Conservation (phyloP, 2,113 vertebrate species). For the Dicaeum eximium region DNA sequence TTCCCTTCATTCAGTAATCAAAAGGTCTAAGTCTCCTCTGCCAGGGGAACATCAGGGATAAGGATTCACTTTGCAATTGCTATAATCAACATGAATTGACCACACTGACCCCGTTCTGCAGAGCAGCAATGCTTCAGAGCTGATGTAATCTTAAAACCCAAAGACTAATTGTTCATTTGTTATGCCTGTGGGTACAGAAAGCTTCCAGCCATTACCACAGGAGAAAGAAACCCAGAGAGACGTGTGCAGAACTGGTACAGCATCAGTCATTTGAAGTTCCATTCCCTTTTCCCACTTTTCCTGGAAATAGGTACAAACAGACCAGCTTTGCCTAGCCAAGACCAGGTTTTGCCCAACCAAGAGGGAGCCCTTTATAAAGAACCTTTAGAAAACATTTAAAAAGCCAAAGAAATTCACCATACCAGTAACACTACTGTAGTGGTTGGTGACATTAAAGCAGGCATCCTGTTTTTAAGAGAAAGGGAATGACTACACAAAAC, state of each 20-base stretch:
- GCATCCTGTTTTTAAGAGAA: background rate
- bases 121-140: background rate
- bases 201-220: background rate
- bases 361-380: background rate
- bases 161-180: constrained; percentile 2
- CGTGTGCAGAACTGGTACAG: background rate
- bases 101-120: background rate
- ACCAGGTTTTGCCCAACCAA: background rate
- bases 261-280: background rate
- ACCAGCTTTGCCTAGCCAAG: background rate
- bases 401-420: background rate
- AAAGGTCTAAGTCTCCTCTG: background rate
- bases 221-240: background rate
- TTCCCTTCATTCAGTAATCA: background rate
- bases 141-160: background rate
- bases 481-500: background rate
- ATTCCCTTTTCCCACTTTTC: background rate
- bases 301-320: background rate
- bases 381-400: background rate
- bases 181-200: background rate
- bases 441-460: background rate
- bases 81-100: background rate
- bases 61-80: background rate
- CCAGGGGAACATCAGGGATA: background rate
- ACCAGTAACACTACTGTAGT: background rate